Conservation (phyloP, 2,888 invertebrate genomes). For the Neria commutata region DNA sequence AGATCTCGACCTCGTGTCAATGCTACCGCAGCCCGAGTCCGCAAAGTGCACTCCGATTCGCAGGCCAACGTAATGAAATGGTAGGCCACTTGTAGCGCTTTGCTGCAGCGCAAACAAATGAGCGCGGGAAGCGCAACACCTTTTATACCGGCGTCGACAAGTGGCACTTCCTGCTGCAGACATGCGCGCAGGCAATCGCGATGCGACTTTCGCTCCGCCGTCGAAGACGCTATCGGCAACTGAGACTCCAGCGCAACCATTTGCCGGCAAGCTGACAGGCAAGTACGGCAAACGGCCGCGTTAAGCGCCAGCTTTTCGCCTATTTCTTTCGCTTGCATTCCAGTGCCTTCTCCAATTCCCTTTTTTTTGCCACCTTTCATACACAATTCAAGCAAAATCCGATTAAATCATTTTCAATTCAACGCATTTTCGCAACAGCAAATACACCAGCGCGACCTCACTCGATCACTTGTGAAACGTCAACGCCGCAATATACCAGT, state of each 20-base stretch:
- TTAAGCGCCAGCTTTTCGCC: neutral
- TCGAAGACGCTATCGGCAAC: neutral
- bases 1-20: neutral
- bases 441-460: too few relatives aligned
- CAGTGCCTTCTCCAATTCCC: too few relatives aligned
- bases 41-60: constrained; percentile 39
- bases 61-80: constrained; percentile 45
- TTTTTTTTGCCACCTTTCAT: too few relatives aligned
- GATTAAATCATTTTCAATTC: too few relatives aligned
- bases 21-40: constrained; percentile 33
- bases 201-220: constrained; percentile 42
- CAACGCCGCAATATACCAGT: too few relatives aligned
- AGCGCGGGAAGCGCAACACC: constrained; percentile 42
- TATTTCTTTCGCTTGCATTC: too few relatives aligned
- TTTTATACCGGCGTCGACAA: constrained; percentile 29
- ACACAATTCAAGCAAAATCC: too few relatives aligned
- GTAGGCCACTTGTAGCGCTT: constrained; percentile 48
- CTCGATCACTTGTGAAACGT: too few relatives aligned
- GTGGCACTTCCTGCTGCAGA: constrained; percentile 30
- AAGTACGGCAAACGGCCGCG: constrained; percentile 43
- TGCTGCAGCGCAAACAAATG: constrained; percentile 49
- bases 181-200: constrained; percentile 40
- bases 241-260: neutral
- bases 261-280: constrained; percentile 35
- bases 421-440: too few relatives aligned